These are phyloP conservation scores for Bembecia ichneumoniformis DNA, from an alignment of 2,888 invertebrate species.

Conservation along the genomic window DNA sequence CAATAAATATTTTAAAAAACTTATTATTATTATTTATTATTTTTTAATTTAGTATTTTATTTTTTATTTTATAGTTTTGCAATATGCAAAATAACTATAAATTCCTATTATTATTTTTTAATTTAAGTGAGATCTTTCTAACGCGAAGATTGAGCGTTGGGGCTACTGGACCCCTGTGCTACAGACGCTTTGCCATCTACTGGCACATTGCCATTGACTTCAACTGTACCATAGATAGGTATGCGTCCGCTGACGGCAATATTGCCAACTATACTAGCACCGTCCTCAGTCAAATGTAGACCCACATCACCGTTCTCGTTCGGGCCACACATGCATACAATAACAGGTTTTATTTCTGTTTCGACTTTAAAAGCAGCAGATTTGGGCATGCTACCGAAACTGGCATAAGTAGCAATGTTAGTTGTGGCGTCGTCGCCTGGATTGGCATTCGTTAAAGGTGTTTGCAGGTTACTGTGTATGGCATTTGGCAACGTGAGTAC, in stretches of 20 bases:
- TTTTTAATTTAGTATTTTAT: too few relatives aligned
- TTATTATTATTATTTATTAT: too few relatives aligned
- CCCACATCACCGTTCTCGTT: not conserved
- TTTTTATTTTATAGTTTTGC: too few relatives aligned
- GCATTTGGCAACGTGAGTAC: not conserved
- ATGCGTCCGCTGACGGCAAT: constrained; percentile 38
- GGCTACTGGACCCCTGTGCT: constrained; percentile 18
- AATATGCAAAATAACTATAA: too few relatives aligned
- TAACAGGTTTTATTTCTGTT: not conserved
- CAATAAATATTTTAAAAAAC: too few relatives aligned
- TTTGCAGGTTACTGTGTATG: not conserved
- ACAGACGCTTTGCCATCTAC: constrained; percentile 34
- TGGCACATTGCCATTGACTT: constrained; percentile 36
- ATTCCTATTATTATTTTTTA: too few relatives aligned
- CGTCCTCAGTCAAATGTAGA: not conserved
- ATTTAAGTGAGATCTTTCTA: too few relatives aligned
- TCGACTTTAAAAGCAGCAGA: not conserved
- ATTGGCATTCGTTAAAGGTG: not conserved
- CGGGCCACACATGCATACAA: not conserved
- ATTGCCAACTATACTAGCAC: constrained; percentile 19
- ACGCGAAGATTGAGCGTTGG: not conserved
- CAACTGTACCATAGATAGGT: constrained; percentile 39
- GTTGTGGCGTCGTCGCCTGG: not conserved
- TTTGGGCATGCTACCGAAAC: not conserved
- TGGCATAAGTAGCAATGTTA: not conserved